Evolutionary conservation across 2,113 vertebrate genomes (phyloP), one percentile per base, ranked within the genome.

Genomic region (Pantherophis guttatus): DNA sequence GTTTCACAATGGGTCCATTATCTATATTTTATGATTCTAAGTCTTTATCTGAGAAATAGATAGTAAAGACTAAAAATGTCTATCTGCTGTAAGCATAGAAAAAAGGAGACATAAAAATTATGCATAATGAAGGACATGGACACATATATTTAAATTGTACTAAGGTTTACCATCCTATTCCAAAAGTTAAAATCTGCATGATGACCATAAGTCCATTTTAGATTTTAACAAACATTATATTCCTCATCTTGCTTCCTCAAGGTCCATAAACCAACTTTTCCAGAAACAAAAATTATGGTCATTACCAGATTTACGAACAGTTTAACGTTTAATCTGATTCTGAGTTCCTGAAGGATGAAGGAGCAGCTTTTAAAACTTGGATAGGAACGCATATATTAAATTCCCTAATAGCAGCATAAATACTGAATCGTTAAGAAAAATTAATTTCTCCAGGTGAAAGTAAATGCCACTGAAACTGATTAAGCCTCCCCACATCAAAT

Each of bases 241-340:
- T n/a, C 24, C 44, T 26, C 24, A 50, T 9, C 59, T 62, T 53
- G 8, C 13, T 26, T 17, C 1, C 44, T 52, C 50, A 90, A 70
- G 33, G 5, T 86, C 29, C 0, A 1, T 94, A 91, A 95, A 92
- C 90, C 93, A 94, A 5, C 87, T 87, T 93, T 96, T 92, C n/a
- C 91, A 93, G 92, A 96, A 92, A 88, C 53, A 81, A 95, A 94
- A 96, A 94, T 33, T 65, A 53, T 12, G 91, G n/a, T 93, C 88
- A 92, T 70, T 5, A 90, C 1, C 50, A 93, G 12, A 23, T 93
- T 96, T 94, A 94, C 86, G 91, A 93, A 92, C 91, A 95, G 50
- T 88, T 4, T 94, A 93, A 92, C 70, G 58, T 91, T 94, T 94
- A 94, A 94, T 96, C 57, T 95, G 9, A 94, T 95, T 95, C 81